phyloP scores from a whole-genome alignment of 2,888 invertebrate genomes.

The Eurytoma adleriae region DNA sequence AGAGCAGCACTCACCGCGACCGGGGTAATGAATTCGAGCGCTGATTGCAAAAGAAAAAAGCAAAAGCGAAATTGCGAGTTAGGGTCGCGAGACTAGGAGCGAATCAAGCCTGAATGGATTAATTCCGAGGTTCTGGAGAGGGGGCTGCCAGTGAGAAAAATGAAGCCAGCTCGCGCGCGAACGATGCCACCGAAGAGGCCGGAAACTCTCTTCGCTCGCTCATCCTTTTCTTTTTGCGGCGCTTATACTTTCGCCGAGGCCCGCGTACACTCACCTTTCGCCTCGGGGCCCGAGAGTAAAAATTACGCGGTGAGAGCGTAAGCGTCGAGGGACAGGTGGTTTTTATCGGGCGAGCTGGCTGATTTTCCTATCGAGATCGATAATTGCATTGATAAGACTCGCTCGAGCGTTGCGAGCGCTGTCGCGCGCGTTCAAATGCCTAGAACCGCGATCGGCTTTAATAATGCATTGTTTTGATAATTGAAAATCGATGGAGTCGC shows the following conservation, averaged over 20 bases:
- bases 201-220: background rate
- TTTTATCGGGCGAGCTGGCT: background rate
- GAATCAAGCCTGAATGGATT: slow-evolving; percentile 47
- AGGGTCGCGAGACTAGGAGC: slow-evolving; percentile 7
- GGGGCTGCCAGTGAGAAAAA: slow-evolving; percentile 23
- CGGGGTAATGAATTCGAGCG: slow-evolving; percentile 32
- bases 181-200: background rate
- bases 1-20: background rate
- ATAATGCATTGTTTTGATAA: slow-evolving; percentile 48
- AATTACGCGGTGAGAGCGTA: background rate
- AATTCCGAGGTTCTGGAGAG: slow-evolving; percentile 13
- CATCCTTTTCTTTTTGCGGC: background rate
- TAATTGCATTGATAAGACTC: slow-evolving; percentile 34
- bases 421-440: slow-evolving; percentile 1
- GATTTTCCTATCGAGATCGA: background rate
- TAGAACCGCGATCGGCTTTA: slow-evolving; percentile 13
- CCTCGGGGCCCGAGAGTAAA: background rate
- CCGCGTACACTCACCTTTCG: background rate
- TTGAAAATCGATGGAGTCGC: slow-evolving; percentile 37
- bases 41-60: slow-evolving; percentile 34
- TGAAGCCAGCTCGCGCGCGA: background rate
- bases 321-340: background rate
- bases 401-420: slow-evolving; percentile 4
- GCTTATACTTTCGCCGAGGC: background rate
- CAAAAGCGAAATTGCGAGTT: slow-evolving; percentile 34